Evolutionary conservation across 2,888 invertebrate genomes (phyloP), one percentile per base, ranked within the genome.

Genomic region (Podabrus alpinus): DNA sequence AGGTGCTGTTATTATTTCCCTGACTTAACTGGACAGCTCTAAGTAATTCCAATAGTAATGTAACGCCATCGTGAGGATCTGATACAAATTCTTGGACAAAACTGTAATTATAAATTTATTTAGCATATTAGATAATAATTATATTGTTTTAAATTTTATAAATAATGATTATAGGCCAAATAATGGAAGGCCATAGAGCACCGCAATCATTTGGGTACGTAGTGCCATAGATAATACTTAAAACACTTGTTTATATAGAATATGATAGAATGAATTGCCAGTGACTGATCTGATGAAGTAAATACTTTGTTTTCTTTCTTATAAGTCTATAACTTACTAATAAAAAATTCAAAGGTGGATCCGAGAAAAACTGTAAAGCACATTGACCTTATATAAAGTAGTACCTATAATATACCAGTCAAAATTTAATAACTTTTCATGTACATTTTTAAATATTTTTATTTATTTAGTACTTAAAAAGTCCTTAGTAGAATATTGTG

Each of bases 21-120:
- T 96, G 95, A 69, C 94, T 93, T 77, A 95, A 88, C 85, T 97
- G 97, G 68, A 97, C 94, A 69, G 94, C 94, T 72, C 96, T 92
- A 76, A 97, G 89, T 1, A 97, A 92, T 86, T 96, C 96, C 82
- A 97, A 88, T 10, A 97, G 90, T 66, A 96, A 88, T 5, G 93
- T 92, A 2, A 97, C 93, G 9, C 97, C 97, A 88, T 97, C 96
- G 83, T 95, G 91, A 15, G 96, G 95, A 73, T 95, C 93, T 70
- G 94, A 92, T 0, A 96, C 92, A 86, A 97, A 97, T 87, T 97
- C 97, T 87, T 96, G 96, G 9, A 97, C 94, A 86, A 97, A 98
- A 87, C 97, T 97, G 89, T 1, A 88, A 88, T 71, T 82, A 71
- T 78, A 77, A 70, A 59, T 16, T 25, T 69, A 73, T 15, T 59